Conservation (phyloP, 2,888 invertebrate species). For the Tribolium freemani region DNA sequence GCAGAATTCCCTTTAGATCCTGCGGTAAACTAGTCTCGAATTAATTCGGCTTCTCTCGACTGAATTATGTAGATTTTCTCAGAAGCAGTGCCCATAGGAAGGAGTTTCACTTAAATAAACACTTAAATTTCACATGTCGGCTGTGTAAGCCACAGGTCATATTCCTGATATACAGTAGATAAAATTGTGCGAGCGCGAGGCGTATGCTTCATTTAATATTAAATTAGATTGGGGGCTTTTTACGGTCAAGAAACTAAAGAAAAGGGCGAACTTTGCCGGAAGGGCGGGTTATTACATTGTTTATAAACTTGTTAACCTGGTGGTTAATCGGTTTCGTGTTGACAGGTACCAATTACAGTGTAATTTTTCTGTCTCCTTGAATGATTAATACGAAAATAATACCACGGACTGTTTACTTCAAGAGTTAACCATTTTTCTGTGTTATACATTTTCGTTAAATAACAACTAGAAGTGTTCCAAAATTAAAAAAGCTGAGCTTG, state of each 20-base stretch:
- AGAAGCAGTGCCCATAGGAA: conserved; percentile 38
- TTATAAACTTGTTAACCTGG: conserved; percentile 51
- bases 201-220: conserved; percentile 31
- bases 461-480: background rate
- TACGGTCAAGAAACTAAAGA: conserved; percentile 37
- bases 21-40: conserved; percentile 51
- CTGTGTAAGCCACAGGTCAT: conserved; percentile 6
- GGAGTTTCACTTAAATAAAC: conserved; percentile 43
- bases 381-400: conserved; percentile 50
- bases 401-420: conserved; percentile 45
- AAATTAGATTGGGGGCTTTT: conserved; percentile 36
- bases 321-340: conserved; percentile 47
- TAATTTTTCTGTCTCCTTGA: conserved; percentile 50
- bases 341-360: conserved; percentile 52
- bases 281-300: conserved; percentile 44
- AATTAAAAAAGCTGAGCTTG: background rate
- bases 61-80: conserved; percentile 44
- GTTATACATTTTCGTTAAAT: background rate
- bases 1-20: conserved; percentile 54
- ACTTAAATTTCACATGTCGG: conserved; percentile 37
- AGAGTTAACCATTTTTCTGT: conserved; percentile 25
- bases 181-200: conserved; percentile 21
- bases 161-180: conserved; percentile 8
- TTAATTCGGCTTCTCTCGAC: conserved; percentile 49
- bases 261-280: conserved; percentile 44